Conservation (phyloP, 2,113 vertebrate genomes). For the Gambusia affinis region DNA sequence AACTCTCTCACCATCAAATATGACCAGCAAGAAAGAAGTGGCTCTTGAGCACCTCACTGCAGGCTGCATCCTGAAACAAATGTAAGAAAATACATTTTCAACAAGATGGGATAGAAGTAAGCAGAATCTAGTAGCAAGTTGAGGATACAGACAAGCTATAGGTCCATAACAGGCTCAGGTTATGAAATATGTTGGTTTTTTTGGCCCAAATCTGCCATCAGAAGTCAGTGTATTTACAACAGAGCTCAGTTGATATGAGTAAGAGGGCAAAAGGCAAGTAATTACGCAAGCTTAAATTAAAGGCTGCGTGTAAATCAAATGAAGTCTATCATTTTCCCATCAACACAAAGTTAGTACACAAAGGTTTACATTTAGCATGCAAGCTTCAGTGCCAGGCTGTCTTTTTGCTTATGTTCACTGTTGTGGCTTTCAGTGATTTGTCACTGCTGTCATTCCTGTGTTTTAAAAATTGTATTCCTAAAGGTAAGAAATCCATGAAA, state of each 20-base stretch:
- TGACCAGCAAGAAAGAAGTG: neutral
- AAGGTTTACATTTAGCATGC: constrained; percentile 49
- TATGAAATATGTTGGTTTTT: constrained; percentile 37
- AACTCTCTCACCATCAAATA: neutral
- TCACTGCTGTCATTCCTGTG: constrained; percentile 7
- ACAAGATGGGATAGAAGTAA: neutral
- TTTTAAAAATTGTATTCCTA: neutral
- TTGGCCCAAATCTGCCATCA: constrained; percentile 58
- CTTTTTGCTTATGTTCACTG: constrained; percentile 13
- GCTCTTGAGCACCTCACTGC: neutral
- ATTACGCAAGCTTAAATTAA: constrained; percentile 73
- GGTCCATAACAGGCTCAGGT: constrained; percentile 49
- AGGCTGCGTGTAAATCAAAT: constrained; percentile 63
- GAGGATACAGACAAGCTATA: constrained; percentile 39
- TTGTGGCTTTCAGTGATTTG: constrained; percentile 14
- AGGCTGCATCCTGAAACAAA: neutral
- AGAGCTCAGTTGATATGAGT: constrained; percentile 60
- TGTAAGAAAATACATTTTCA: neutral
- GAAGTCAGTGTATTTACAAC: constrained; percentile 67
- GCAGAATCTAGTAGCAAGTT: neutral
- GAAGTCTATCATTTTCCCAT: constrained; percentile 72
- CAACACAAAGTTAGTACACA: constrained; percentile 54
- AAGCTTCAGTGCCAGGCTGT: constrained; percentile 38
- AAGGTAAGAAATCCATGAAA: neutral
- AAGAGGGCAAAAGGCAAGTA: constrained; percentile 64